phyloP scores from a whole-genome alignment of 2,113 vertebrate genomes.

The Abramis brama region DNA sequence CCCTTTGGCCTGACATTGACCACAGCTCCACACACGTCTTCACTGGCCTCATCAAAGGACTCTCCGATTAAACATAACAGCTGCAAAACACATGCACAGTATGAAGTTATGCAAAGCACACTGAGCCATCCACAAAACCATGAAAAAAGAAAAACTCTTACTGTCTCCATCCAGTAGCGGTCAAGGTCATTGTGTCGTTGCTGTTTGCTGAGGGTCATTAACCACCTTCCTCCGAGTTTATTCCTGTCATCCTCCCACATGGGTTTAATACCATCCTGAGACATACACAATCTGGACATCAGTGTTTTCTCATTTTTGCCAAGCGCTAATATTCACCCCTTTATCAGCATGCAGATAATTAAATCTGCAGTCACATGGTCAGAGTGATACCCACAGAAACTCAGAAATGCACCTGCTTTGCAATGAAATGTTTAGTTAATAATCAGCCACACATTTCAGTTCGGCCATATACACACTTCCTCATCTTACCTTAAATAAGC shows the following conservation, averaged over 20 bases:
- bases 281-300: conserved; percentile 20
- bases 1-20: conserved; percentile 83
- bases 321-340: not conserved
- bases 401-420: not conserved
- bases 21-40: conserved; percentile 82
- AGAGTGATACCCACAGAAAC: not conserved
- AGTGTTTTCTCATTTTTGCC: not conserved
- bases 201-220: conserved; percentile 82
- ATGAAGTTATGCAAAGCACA: not conserved
- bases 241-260: conserved; percentile 86
- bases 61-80: conserved; percentile 84
- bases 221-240: conserved; percentile 81
- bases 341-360: not conserved
- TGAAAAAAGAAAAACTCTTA: conserved; percentile 51
- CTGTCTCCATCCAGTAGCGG: conserved; percentile 83
- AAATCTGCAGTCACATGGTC: not conserved
- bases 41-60: conserved; percentile 82
- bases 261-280: conserved; percentile 81
- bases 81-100: conserved; percentile 61
- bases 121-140: not conserved
- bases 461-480: not conserved
- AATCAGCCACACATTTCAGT: not conserved
- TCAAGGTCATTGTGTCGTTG: conserved; percentile 83
- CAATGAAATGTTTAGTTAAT: not conserved
- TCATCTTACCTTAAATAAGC: conserved; percentile 81